phyloP scores from a whole-genome alignment of 1,140 invertebrate genomes.

The Cephus cinctus region DNA sequence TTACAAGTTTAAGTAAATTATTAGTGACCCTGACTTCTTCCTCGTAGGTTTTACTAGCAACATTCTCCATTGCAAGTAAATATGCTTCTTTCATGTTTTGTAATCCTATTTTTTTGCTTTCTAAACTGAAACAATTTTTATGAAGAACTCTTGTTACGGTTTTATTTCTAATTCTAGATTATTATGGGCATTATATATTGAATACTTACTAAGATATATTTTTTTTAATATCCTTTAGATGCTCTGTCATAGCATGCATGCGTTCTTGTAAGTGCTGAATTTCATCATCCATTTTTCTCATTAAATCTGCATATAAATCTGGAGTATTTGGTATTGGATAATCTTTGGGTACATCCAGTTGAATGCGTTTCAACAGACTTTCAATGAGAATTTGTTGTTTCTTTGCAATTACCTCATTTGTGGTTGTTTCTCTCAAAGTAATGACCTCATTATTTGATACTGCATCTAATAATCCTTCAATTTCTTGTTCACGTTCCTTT shows the following conservation, averaged over 20 bases:
- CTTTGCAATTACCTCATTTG: conserved; percentile 20
- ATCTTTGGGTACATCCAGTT: conserved; percentile 25
- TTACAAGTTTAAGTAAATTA: conserved; percentile 27
- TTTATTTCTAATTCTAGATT: not conserved
- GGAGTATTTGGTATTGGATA: conserved; percentile 29
- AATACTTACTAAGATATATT: conserved; percentile 31
- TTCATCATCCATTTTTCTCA: conserved; percentile 28
- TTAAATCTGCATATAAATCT: conserved; percentile 26
- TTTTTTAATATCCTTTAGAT: conserved; percentile 17
- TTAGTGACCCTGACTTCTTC: conserved; percentile 19
- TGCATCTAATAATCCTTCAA: conserved; percentile 26
- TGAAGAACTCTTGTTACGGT: conserved; percentile 4
- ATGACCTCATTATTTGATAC: conserved; percentile 25
- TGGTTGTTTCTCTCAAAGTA: conserved; percentile 1
- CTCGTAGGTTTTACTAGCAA: conserved; percentile 20
- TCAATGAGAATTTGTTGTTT: conserved; percentile 24
- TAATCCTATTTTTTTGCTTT: conserved; percentile 30
- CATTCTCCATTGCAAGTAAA: conserved; percentile 15
- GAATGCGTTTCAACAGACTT: conserved; percentile 23
- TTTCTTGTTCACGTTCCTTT: conserved; percentile 18
- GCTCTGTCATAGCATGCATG: conserved; percentile 6
- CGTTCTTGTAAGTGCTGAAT: conserved; percentile 13
- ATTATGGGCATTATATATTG: not conserved
- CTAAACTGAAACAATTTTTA: conserved; percentile 29
- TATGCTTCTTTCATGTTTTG: conserved; percentile 34